Conservation (phyloP, 2,888 invertebrate genomes). For the Chalcosyrphus nemorum region DNA sequence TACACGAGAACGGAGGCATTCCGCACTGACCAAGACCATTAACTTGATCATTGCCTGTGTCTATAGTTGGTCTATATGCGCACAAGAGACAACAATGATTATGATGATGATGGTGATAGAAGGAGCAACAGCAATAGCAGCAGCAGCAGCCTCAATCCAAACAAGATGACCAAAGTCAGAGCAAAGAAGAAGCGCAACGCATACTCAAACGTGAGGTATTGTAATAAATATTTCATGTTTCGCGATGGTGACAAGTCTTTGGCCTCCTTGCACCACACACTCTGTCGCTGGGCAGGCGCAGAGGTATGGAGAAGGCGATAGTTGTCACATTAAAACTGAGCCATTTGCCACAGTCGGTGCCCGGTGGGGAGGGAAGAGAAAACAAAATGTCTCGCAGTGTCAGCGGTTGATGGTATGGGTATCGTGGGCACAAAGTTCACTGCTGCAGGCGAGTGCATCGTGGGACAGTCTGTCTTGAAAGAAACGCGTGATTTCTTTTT, state of each 20-base stretch:
- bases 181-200: slow-evolving; percentile 27
- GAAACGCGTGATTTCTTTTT: not conserved
- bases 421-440: slow-evolving; percentile 40
- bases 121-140: slow-evolving; percentile 18
- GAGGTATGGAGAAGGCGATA: slow-evolving; percentile 45
- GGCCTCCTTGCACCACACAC: slow-evolving; percentile 52
- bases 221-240: slow-evolving; percentile 66
- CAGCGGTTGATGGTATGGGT: not conserved
- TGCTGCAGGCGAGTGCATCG: not conserved
- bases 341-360: slow-evolving; percentile 19
- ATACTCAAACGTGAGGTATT: slow-evolving; percentile 17
- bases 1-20: slow-evolving; percentile 56
- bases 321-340: slow-evolving; percentile 57
- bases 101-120: slow-evolving; percentile 36
- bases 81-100: slow-evolving; percentile 36
- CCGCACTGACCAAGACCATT: slow-evolving; percentile 45
- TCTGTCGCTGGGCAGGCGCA: no score
- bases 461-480: slow-evolving; percentile 5
- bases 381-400: not conserved
- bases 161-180: slow-evolving; percentile 53
- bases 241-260: slow-evolving; percentile 59
- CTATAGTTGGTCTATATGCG: slow-evolving; percentile 17
- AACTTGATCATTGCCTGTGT: slow-evolving; percentile 45
- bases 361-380: slow-evolving; percentile 1
- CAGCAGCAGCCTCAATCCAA: slow-evolving; percentile 14